Evolutionary conservation across 2,797 vertebrate genomes (phyloP).

Genomic region (Microcaecilia unicolor): DNA sequence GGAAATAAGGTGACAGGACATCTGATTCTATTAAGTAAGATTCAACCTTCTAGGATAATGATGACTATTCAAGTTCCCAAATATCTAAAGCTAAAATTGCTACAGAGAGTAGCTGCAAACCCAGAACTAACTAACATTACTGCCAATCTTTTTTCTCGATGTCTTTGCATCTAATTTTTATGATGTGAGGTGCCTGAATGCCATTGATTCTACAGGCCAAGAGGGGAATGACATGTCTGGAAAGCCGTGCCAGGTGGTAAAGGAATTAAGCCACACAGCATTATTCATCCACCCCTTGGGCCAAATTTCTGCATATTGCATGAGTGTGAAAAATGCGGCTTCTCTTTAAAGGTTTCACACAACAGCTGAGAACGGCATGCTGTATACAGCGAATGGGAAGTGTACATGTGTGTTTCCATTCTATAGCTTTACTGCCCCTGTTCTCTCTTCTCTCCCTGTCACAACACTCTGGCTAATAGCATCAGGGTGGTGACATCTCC

Average conservation of each 20-base stretch:
- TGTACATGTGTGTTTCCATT: conserved; percentile 38
- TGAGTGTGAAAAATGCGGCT: conserved; percentile 36
- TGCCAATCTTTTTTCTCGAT: no score
- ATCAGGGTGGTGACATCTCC: conserved; percentile 39
- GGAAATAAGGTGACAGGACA: no score
- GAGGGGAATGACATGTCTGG: conserved; percentile 34
- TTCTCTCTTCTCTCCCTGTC: conserved; percentile 22
- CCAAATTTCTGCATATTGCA: conserved; percentile 41
- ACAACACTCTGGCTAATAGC: conserved; percentile 36
- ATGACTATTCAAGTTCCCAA: no score
- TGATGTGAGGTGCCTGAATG: conserved; percentile 27
- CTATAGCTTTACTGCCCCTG: conserved; percentile 25
- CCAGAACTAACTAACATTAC: no score
- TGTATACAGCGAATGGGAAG: conserved; percentile 5
- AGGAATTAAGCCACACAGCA: conserved; percentile 45
- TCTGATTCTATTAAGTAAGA: no score
- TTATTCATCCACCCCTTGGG: neutral
- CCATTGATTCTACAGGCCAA: conserved; percentile 51
- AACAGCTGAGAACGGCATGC: conserved; percentile 19
- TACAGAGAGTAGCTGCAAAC: no score
- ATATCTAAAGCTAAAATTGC: no score
- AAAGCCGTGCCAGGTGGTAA: conserved; percentile 49
- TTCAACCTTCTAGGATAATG: no score
- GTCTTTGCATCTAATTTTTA: conserved; percentile 31
- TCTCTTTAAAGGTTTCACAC: conserved; percentile 22